Evolutionary conservation across 2,797 vertebrate species (phyloP), one percentile per base, ranked within the genome.

Genomic region (Alectoris magna): DNA sequence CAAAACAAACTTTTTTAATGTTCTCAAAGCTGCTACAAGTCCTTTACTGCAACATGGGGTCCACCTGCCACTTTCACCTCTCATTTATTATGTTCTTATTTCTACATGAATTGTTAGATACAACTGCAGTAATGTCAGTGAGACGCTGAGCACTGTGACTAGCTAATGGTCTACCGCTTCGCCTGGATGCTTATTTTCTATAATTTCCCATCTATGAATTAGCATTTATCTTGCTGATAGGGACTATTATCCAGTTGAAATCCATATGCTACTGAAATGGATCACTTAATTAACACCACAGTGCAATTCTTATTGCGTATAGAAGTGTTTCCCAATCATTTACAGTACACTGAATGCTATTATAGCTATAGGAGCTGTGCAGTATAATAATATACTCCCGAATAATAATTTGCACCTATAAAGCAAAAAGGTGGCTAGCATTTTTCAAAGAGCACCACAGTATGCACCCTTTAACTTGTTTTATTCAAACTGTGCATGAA

Each of bases 271-370:
- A 16, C 73, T 94, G 95, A 96, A 95, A 96, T 63, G 29, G 92
- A 95, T 81, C 91, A 88, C 80, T 91, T 94, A 94, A 96, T 96
- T 96, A 96, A 90, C 90, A 90, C 82, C 85, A 56, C n/a, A 27
- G 75, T 49, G 84, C 0, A 0, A 82, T 85, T 89, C 91, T 88
- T 80, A 85, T 84, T 75, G 73, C 51, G 79, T 63, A 63, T 58
- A 31, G 84, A 74, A 87, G 63, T 72, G 92, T 91, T 96, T 92
- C 67, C n/a, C 67, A 66, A 59, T 92, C 55, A 91, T 91, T 95
- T 96, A 83, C 76, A 73, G 76, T 81, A 86, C 73, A 78, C 36
- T 75, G 51, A 86, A 53, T 67, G 80, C 59, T 75, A 55, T 70
- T 91, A 23, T 9, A 90, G 58, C 72, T 86, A 78, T 68, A 69